Percentiles rank a stretch among this genome's conserved stretches.
These are phyloP conservation scores for Proales similis DNA, from an alignment of 1,140 invertebrate genomes.

Conservation along the genomic window DNA sequence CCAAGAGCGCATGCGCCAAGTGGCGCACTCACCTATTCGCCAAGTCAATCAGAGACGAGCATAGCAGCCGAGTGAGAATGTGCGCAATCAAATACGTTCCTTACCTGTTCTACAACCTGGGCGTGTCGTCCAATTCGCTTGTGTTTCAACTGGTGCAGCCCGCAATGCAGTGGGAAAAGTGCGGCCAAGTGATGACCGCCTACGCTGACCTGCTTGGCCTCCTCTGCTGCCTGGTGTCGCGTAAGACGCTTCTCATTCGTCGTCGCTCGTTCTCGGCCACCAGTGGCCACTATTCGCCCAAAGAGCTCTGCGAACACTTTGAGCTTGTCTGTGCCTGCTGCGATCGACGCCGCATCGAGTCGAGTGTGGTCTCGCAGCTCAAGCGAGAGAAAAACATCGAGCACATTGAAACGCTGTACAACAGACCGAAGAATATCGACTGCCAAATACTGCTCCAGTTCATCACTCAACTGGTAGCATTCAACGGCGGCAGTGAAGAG, in stretches of 20 bases:
- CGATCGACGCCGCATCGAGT: not conserved
- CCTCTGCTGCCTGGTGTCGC: conserved; percentile 19
- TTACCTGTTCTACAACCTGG: conserved; percentile 24
- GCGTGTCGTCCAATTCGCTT: conserved; percentile 12
- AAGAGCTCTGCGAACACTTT: conserved; percentile 11
- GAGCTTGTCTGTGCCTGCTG: conserved; percentile 18
- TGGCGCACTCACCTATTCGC: conserved; percentile 20
- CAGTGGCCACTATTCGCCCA: not conserved
- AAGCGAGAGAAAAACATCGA: conserved; percentile 8
- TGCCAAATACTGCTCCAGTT: conserved; percentile 17
- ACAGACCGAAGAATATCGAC: conserved; percentile 17
- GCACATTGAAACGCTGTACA: conserved; percentile 17
- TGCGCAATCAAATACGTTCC: conserved; percentile 9
- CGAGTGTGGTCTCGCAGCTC: not conserved
- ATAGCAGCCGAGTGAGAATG: conserved; percentile 4
- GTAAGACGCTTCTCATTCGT: conserved; percentile 8
- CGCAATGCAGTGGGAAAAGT: conserved; percentile 23
- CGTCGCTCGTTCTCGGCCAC: not conserved
- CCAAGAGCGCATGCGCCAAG: conserved; percentile 24
- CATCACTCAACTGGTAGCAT: conserved; percentile 3
- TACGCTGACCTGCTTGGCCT: not conserved
- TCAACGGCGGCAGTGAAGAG: not conserved
- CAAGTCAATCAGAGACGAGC: conserved; percentile 18
- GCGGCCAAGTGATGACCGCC: conserved; percentile 3
- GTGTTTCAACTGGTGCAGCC: conserved; percentile 31